A percentile compares a stretch with the other conserved stretches of the same genome.
phyloP scores from a whole-genome alignment of 1,140 invertebrate species.

The Prorops nasuta region DNA sequence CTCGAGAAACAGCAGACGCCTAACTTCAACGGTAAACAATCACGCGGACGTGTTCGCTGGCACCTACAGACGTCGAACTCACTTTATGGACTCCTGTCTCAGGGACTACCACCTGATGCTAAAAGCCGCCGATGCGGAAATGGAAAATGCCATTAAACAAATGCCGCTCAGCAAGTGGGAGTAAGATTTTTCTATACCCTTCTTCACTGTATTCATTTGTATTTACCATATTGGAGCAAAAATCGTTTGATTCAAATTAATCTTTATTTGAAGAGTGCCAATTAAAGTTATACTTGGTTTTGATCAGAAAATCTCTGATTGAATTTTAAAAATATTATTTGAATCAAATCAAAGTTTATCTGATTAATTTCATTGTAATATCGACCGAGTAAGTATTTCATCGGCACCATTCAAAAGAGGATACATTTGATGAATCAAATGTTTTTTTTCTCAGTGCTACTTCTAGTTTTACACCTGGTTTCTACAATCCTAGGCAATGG shows the following conservation, averaged over 20 bases:
- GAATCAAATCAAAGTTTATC: too few relatives aligned
- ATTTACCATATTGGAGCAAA: background rate
- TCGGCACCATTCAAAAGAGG: too few relatives aligned
- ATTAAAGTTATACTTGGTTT: too few relatives aligned
- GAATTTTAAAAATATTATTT: too few relatives aligned
- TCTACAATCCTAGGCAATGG: constrained; percentile 60
- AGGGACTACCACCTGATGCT: constrained; percentile 68
- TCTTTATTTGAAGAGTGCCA: too few relatives aligned
- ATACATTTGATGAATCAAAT: too few relatives aligned
- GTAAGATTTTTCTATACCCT: too few relatives aligned
- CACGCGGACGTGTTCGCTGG: constrained; percentile 39
- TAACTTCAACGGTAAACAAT: constrained; percentile 37
- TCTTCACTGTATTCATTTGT: background rate
- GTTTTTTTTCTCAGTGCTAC: background rate
- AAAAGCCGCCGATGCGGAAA: constrained; percentile 67
- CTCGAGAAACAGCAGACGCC: constrained; percentile 31
- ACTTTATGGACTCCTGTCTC: constrained; percentile 69
- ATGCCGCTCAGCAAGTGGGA: constrained; percentile 73
- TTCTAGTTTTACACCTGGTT: background rate
- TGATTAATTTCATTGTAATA: too few relatives aligned
- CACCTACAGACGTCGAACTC: constrained; percentile 45
- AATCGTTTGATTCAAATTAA: too few relatives aligned
- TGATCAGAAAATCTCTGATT: too few relatives aligned
- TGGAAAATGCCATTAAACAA: constrained; percentile 71
- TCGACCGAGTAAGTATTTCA: too few relatives aligned